Conservation (phyloP, 2,113 vertebrate species). For the Parotia lawesii region DNA sequence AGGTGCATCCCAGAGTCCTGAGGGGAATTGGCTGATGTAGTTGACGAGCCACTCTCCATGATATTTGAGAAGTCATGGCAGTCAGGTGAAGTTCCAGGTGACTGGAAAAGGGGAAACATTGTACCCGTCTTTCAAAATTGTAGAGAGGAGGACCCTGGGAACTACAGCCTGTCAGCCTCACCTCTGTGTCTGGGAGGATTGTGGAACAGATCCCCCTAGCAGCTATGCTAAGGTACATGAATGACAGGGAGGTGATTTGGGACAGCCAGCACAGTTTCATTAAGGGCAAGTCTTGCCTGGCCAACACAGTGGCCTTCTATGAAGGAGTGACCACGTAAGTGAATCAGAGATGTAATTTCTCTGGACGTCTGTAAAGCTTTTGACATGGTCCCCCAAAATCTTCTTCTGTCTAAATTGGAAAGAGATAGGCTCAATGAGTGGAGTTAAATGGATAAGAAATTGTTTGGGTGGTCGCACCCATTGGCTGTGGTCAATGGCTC, state of each 20-base stretch:
- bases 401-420: neutral
- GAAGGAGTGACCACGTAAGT: neutral
- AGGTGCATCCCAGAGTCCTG: neutral
- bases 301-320: neutral
- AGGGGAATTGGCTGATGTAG: neutral
- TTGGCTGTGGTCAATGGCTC: neutral
- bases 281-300: neutral
- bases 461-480: neutral
- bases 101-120: neutral
- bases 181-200: neutral
- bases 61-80: neutral
- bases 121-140: neutral
- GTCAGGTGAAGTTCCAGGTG: neutral
- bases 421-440: neutral
- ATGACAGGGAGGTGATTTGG: neutral
- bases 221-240: neutral
- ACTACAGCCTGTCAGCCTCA: neutral
- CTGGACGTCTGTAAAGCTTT: neutral
- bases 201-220: neutral
- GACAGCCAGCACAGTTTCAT: neutral
- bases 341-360: neutral
- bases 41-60: neutral
- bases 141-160: neutral
- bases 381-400: rapidly evolving
- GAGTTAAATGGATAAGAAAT: neutral